Conservation (phyloP, 2,888 invertebrate species). For the Lissocephala sabroskyi region DNA sequence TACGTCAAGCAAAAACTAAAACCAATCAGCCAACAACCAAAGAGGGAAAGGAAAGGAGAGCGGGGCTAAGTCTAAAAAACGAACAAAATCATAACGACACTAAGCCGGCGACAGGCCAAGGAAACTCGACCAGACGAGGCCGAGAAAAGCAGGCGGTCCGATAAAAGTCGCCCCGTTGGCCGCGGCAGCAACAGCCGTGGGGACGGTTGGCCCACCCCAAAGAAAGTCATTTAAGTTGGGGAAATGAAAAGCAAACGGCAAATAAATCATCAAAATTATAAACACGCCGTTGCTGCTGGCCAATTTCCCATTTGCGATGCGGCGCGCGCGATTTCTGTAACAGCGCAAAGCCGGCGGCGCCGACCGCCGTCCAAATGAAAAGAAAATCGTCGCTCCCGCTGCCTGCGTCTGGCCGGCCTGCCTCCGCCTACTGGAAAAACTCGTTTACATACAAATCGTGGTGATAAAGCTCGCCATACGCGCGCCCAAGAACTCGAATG, state of each 20-base stretch:
- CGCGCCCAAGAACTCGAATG: slow-evolving; percentile 70
- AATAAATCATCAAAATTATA: slow-evolving; percentile 59
- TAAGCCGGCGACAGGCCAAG: slow-evolving; percentile 10
- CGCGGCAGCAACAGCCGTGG: neutral
- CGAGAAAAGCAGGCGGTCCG: neutral
- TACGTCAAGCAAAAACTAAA: too few relatives aligned
- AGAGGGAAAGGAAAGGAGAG: too few relatives aligned
- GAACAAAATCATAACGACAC: too few relatives aligned
- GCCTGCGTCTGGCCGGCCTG: slow-evolving; percentile 3
- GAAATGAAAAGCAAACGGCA: slow-evolving; percentile 31
- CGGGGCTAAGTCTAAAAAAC: too few relatives aligned
- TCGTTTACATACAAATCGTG: slow-evolving; percentile 71
- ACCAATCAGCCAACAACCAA: too few relatives aligned
- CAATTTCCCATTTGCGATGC: slow-evolving; percentile 19
- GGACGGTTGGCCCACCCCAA: neutral
- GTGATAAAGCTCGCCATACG: slow-evolving; percentile 72
- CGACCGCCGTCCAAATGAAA: slow-evolving; percentile 13
- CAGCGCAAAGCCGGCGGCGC: slow-evolving; percentile 1
- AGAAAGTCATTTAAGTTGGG: neutral
- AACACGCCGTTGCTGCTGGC: slow-evolving; percentile 26
- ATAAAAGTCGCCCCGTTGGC: too few relatives aligned
- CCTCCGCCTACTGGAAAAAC: slow-evolving; percentile 58
- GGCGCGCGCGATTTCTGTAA: slow-evolving; percentile 30
- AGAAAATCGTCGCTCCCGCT: slow-evolving; percentile 29
- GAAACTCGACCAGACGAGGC: slow-evolving; percentile 1